A percentile compares a stretch with the other conserved stretches of the same genome.
phyloP scores from a whole-genome alignment of 2,888 invertebrate species.

The Thecocarcelia acutangulata region DNA sequence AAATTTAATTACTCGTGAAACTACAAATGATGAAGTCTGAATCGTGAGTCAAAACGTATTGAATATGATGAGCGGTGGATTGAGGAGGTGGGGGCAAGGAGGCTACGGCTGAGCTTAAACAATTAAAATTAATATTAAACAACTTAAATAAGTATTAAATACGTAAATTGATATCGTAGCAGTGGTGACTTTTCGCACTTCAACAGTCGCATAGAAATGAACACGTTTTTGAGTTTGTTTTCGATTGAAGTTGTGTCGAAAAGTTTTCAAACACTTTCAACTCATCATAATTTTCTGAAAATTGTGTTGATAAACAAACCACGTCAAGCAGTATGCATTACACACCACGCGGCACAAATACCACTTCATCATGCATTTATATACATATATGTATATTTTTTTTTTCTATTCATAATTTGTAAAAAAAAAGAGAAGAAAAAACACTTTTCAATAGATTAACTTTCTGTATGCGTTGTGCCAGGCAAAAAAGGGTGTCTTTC shows the following conservation, averaged over 20 bases:
- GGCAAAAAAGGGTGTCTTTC: slow-evolving; percentile 64
- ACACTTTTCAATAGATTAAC: slow-evolving; percentile 50
- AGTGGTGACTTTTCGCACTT: slow-evolving; percentile 27
- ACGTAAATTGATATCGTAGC: not conserved
- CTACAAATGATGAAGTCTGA: too few species aligned
- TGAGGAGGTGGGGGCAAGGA: too few species aligned
- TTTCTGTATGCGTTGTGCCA: slow-evolving; percentile 21
- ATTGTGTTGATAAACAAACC: slow-evolving; percentile 41
- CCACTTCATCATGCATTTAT: not conserved
- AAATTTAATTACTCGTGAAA: too few species aligned
- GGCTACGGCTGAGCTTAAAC: too few species aligned
- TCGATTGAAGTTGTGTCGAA: slow-evolving; percentile 32
- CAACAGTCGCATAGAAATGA: slow-evolving; percentile 29
- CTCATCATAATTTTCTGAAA: slow-evolving; percentile 41
- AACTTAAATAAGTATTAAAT: not conserved
- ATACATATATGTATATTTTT: too few species aligned
- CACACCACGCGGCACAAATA: too few species aligned
- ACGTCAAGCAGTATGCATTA: too few species aligned
- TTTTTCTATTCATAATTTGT: not conserved
- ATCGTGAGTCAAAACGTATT: too few species aligned
- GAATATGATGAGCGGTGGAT: too few species aligned
- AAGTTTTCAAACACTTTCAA: slow-evolving; percentile 55
- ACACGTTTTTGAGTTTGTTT: slow-evolving; percentile 33
- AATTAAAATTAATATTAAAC: too few species aligned
- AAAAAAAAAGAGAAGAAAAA: too few species aligned